A percentile compares a stretch with the other conserved stretches of the same genome.
Evolutionary conservation across 2,888 invertebrate species (phyloP).

Genomic region (Timema cristinae): DNA sequence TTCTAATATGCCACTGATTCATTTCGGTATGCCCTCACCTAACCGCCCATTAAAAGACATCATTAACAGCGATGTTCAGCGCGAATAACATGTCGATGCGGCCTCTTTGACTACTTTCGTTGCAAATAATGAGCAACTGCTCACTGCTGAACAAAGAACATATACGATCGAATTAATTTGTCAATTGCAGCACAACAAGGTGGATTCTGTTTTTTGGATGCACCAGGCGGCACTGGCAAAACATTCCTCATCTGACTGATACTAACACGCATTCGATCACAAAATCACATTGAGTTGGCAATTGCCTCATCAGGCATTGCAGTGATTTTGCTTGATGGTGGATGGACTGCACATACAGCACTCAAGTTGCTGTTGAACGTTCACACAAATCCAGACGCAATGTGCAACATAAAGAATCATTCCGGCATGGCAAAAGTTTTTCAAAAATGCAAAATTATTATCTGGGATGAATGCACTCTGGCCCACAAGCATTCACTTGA

Average conservation of each 20-base stretch:
- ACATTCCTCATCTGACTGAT: too few relatives aligned
- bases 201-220: conserved; percentile 37
- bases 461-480: background rate
- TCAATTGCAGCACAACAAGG: background rate
- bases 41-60: conserved; percentile 28
- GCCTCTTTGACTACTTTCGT: conserved; percentile 22
- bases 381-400: too few relatives aligned
- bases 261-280: conserved; percentile 29
- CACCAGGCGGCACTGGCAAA: conserved; percentile 29
- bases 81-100: conserved; percentile 34
- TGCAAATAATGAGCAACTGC: conserved; percentile 22
- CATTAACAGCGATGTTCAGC: conserved; percentile 33
- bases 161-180: conserved; percentile 18
- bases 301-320: conserved; percentile 31
- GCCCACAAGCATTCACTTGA: background rate
- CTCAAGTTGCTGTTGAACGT: too few relatives aligned
- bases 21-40: conserved; percentile 21
- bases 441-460: too few relatives aligned
- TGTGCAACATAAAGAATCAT: background rate
- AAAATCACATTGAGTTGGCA: conserved; percentile 40
- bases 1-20: conserved; percentile 28
- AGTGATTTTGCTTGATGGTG: too few relatives aligned
- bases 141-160: conserved; percentile 29
- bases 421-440: background rate
- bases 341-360: too few relatives aligned